Evolutionary conservation across 2,113 vertebrate genomes (phyloP).

Genomic region (Vulpes ferrilata): DNA sequence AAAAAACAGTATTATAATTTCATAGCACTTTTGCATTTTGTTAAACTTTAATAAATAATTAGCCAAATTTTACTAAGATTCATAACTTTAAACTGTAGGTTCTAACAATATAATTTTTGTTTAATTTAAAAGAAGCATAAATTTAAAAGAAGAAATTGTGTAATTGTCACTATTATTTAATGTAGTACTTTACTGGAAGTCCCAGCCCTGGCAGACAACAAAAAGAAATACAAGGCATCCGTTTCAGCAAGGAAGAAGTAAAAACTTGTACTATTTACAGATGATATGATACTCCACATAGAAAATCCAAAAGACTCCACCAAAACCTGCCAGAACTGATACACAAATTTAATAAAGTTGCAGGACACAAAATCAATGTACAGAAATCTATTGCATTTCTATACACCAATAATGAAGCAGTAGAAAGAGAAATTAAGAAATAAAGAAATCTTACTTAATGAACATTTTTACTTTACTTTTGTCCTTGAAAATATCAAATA

Average conservation of each 20-base stretch:
- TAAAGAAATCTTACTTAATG: background rate
- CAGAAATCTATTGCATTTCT: background rate
- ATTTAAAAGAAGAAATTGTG: background rate
- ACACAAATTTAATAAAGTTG: background rate
- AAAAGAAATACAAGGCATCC: background rate
- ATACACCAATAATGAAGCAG: background rate
- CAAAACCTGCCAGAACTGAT: background rate
- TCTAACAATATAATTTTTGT: background rate
- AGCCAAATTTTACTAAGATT: background rate
- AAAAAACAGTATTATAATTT: background rate
- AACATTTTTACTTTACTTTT: background rate
- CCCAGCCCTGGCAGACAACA: background rate
- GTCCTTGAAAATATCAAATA: background rate
- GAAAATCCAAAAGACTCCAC: background rate
- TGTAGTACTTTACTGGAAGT: background rate
- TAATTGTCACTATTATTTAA: background rate
- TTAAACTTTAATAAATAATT: background rate
- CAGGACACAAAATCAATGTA: background rate
- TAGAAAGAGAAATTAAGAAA: background rate
- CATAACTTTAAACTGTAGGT: background rate
- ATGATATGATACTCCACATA: background rate
- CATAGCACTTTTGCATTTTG: background rate
- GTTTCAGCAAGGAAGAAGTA: background rate
- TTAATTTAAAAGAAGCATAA: slow-evolving; percentile 19
- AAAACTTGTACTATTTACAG: background rate